Base-by-base conservation (phyloP, 2,888 invertebrate species). In the Heliconius ethilla region DNA sequence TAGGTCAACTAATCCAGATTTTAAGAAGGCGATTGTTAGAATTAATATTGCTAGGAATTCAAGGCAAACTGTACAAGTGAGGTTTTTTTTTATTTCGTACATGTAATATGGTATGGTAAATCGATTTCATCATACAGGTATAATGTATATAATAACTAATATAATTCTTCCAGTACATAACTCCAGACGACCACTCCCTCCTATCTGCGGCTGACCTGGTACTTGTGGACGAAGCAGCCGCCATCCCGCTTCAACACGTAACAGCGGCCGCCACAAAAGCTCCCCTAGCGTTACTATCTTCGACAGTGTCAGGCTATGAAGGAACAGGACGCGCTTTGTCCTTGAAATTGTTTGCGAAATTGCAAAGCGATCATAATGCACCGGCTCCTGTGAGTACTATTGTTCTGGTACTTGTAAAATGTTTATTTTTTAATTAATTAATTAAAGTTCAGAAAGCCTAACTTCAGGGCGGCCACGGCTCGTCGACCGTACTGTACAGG, bases 201-300 rank as follows among this genome's bases (percentile, higher is more conserved):
- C 94, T 99, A 55, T 96, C 98, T 13, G 99, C 99, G 81, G 99
- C 99, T 0, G 99, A 99, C 90, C 91, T 99, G 65, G 95, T 99
- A 55, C 96, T 99, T 0, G 99, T 99, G 78, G 99, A 99, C 90
- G 99, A 99, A 91, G 99, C 99, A 2, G 99, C 99, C 0, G 99
- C 99, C 11, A 99, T 99, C 83, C 99, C 99, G 0, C 93, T 99
- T 78, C 97, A 98, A 0, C 96, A 98, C 84, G 99, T 99, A 0
- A 97, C 98, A 83, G 96, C 97, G 70, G 96, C 97, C 3, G 97
- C 99, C 90, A 95, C 98, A 78, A 97, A 97, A 0, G 98, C 99
- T 0, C 99, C 99, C 86, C 95, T 99, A 59, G 97, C 98, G 18
- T 98, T 99, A 88, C 96, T 99, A 87, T 97, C 99, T 0, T 99